Base-by-base conservation (phyloP, 37 sponge, comb jelly and placozoan species). In the Aplysina aerophoba region DNA sequence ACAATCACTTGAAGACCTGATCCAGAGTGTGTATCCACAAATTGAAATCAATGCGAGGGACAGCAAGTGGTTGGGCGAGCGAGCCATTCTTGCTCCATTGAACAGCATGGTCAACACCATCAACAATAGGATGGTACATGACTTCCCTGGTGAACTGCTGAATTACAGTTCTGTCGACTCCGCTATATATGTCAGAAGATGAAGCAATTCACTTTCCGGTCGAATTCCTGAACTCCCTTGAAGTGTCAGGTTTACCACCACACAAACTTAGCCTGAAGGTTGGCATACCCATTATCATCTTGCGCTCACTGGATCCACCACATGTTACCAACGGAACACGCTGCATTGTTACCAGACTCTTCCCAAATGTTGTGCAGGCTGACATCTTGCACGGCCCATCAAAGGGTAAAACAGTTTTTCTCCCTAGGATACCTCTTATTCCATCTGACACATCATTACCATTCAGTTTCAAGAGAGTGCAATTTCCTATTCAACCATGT, bases 191-290 rank as follows among this genome's bases (percentile, higher is more conserved):
- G 1, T 30, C 59, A 61, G 55, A 53, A 11, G 83, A 83, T 37
- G 34, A 84, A 21, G 72, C 73, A 40, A 73, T 4, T 39, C 39
- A 84, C 50, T 84, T 65, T 54, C 58, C 85, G 4, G 33, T 39
- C 8, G 73, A 84, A 36, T 75, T 84, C 33, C 73, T 84, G 2
- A 84, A 84, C 35, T 84, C 85, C 15, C 4, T 73, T 24, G 34
- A 84, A 13, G 74, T 71, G n/a, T 73, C 73, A 27, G 73, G 59
- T 1, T 24, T 84, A 28, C 85, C 85, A 84, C 72, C 73, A 55
- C 74, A 84, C 37, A 21, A 1, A 0, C 73, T 84, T 5, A 13
- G 16, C 22, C 37, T 84, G 1, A 84, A 84, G n/a, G 30, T 55
- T 15, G 85, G 85, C 3, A 22, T 21, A 1, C 85, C 73, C 21